Conservation (phyloP, 2,797 vertebrate genomes). For the Lycodopsis pacificus region DNA sequence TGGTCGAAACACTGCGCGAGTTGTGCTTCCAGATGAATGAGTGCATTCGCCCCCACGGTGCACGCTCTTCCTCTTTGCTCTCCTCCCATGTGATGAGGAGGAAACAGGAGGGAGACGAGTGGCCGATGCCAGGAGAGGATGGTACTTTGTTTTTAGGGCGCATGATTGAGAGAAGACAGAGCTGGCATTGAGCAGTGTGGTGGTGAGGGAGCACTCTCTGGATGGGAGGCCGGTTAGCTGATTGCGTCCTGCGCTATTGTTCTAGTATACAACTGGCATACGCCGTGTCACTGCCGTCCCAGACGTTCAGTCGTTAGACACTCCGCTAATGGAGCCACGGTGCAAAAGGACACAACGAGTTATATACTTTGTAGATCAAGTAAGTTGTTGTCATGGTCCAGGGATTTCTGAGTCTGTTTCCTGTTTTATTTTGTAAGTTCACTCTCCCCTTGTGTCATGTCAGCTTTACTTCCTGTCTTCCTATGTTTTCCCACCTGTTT, state of each 20-base stretch:
- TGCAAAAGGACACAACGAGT: conserved; percentile 20
- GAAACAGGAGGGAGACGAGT: conserved; percentile 58
- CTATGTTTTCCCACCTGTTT: neutral
- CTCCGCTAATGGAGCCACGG: conserved; percentile 13
- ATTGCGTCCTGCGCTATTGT: conserved; percentile 51
- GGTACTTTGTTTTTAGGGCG: conserved; percentile 75
- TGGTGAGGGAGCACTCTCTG: conserved; percentile 38
- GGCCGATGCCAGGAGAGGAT: conserved; percentile 61
- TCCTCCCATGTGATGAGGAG: conserved; percentile 62
- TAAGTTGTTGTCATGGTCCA: neutral
- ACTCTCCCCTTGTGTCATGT: neutral
- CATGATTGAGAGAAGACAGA: conserved; percentile 74
- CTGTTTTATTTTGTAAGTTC: neutral
- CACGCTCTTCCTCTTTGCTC: conserved; percentile 25
- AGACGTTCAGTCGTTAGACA: conserved; percentile 22
- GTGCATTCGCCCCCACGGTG: conserved; percentile 49
- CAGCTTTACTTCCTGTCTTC: neutral
- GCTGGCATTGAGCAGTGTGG: conserved; percentile 67
- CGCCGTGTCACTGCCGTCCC: conserved; percentile 43
- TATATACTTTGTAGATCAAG: neutral
- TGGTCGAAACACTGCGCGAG: conserved; percentile 61
- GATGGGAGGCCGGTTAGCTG: conserved; percentile 34
- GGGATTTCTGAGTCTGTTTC: neutral
- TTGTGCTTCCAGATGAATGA: conserved; percentile 62
- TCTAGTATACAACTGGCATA: conserved; percentile 28